Evolutionary conservation across 35 echinoderm and acorn worm species (phyloP).

Genomic region (Apostichopus californicus): DNA sequence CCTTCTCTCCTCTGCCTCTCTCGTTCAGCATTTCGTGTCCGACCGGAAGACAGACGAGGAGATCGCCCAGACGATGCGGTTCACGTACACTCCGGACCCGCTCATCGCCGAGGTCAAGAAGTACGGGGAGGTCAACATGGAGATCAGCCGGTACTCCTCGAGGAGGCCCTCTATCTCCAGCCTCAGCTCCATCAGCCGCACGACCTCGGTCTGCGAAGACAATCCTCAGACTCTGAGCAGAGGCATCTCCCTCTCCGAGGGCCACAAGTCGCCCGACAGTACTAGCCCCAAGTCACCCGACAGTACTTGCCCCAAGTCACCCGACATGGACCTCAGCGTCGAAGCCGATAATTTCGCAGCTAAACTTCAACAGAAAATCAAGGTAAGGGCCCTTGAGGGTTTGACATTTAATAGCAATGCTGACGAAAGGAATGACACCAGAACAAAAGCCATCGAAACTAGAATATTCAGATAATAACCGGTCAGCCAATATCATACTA

Average conservation of each 20-base stretch:
- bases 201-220: constrained; percentile 42
- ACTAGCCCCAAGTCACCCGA: constrained; percentile 42
- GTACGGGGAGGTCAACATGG: constrained; percentile 15
- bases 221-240: neutral
- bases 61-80: constrained; percentile 52
- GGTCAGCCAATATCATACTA: too few relatives aligned
- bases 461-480: too few relatives aligned
- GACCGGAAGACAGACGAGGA: constrained; percentile 39
- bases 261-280: constrained; percentile 37
- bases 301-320: constrained; percentile 42
- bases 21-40: constrained; percentile 38
- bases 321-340: constrained; percentile 27
- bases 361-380: constrained; percentile 37
- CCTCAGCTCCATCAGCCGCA: constrained; percentile 25
- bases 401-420: too few relatives aligned
- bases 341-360: constrained; percentile 41
- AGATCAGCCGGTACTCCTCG: constrained; percentile 16
- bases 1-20: neutral
- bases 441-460: too few relatives aligned
- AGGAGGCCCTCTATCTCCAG: constrained; percentile 29
- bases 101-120: constrained; percentile 35
- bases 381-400: neutral
- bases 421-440: too few relatives aligned
- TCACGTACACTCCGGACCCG: constrained; percentile 43
- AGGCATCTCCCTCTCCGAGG: constrained; percentile 28